Conservation (phyloP, 2,113 vertebrate genomes). For the Melospiza melodia region DNA sequence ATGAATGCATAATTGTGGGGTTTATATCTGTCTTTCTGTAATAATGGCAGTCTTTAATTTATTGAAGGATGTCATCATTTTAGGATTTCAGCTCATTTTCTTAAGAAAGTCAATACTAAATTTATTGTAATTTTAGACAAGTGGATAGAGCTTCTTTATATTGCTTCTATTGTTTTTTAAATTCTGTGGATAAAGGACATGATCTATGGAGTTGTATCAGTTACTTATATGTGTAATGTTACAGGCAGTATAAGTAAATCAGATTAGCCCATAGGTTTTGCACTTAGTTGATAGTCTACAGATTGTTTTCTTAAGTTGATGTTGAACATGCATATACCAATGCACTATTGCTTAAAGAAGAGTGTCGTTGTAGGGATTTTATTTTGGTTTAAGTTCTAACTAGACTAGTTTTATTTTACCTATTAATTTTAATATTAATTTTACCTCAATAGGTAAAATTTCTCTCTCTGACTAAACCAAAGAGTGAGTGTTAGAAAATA, state of each 20-base stretch:
- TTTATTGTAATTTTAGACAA: neutral
- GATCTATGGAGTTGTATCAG: neutral
- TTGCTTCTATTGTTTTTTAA: neutral
- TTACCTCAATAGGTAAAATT: neutral
- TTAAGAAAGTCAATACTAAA: neutral
- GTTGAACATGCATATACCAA: neutral
- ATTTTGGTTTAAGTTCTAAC: neutral
- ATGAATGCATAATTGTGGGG: rapidly evolving
- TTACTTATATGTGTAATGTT: neutral
- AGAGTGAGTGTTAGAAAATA: neutral
- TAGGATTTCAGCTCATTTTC: neutral
- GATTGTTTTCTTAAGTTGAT: neutral
- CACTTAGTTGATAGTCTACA: neutral
- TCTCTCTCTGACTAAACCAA: neutral
- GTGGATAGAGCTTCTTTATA: neutral
- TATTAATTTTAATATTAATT: too few relatives aligned
- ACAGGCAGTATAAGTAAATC: neutral
- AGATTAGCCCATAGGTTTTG: neutral
- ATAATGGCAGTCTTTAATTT: neutral
- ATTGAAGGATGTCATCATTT: neutral
- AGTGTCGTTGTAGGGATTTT: neutral
- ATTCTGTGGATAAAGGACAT: neutral
- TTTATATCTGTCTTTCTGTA: neutral
- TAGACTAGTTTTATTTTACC: neutral
- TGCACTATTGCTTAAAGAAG: neutral